Evolutionary conservation across 2,797 vertebrate species (phyloP), one percentile per base, ranked within the genome.

Genomic region (Capromys pilorides): DNA sequence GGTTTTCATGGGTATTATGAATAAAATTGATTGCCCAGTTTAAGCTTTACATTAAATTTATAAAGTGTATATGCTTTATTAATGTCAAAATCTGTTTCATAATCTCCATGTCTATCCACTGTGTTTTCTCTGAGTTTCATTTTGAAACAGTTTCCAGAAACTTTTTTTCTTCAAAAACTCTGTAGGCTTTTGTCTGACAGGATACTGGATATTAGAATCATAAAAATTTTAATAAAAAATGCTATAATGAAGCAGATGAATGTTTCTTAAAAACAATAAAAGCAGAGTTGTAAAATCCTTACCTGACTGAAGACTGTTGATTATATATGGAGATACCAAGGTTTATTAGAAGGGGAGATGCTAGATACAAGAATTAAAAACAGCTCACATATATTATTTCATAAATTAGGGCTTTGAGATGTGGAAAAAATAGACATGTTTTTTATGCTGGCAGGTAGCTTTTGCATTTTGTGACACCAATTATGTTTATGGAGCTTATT

Each of bases 1-100:
- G 84, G 90, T 97, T 98, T 97, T 97, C 71, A 93, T 92, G 95
- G 18, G 39, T 88, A 94, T 82, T 86, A 11, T 87, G 93, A 97
- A 97, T 97, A 97, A 97, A 98, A 51, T 77, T n/a, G 92, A 96
- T 88, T 83, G 54, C 54, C 54, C 4, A 84, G 39, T 41, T 86
- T 67, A 69, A 86, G 87, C 66, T 19, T 39, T 31, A 88, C 82
- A 69, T 24, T 87, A 67, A 77, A 93, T 67, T 95, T 86, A 86
- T 59, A 75, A 73, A 64, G 71, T 45, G 77, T 49, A 69, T 91
- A 71, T 75, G 75, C 12, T 78, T 84, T 66, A 67, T 86, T 49
- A 84, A 57, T 36, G 26, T 22, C 69, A 33, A 79, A 41, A 59
- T 69, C 67, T 62, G 57, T n/a, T 41, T 91, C 61, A 10, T 78